Evolutionary conservation across 2,113 vertebrate species (phyloP), one percentile per base, ranked within the genome.

Genomic region (Danio rerio): DNA sequence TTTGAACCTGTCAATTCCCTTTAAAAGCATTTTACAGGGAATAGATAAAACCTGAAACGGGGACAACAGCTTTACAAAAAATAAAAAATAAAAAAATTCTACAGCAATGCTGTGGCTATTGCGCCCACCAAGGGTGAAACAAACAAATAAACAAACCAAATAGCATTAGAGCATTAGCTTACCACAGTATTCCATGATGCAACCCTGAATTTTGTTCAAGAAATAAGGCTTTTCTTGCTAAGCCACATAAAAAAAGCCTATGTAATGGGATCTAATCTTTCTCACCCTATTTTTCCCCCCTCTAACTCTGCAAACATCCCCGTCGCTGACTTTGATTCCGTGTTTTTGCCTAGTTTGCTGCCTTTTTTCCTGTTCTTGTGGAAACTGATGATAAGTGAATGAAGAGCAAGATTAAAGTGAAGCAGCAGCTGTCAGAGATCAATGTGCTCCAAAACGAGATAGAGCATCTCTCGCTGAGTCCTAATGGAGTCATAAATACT

Each of bases 391-490:
- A 69, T 88, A 83, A 81, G 80, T 82, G 71, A 74, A 75, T 62
- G 15, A 85, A 78, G 65, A 5, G 65, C 55, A 82, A 91, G 91
- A 93, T 93, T 90, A 93, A 94, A 93, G 89, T 86, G 15, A 31
- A 80, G 66, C 53, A 5, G 74, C 86, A 89, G 85, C 81, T 79
- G 82, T 86, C 85, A 88, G 53, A 83, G 86, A 92, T 89, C 49
- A 83, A 87, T 66, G 66, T 63, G 81, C 86, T 78, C 76, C 5
- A 47, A 83, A 80, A 83, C 49, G 45, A 83, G 83, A 83, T 79
- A 63, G 81, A 56, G 11, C 78, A 74, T 84, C 47, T 47, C 81
- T 88, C 83, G 78, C 65, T 71, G 81, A 89, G 65, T 89, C 90
- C 88, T 85, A 72, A 88, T 82, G 82, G 87, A 87, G 89, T 86